Conservation (phyloP, 2,888 invertebrate species). For the Melanophora roralis region DNA sequence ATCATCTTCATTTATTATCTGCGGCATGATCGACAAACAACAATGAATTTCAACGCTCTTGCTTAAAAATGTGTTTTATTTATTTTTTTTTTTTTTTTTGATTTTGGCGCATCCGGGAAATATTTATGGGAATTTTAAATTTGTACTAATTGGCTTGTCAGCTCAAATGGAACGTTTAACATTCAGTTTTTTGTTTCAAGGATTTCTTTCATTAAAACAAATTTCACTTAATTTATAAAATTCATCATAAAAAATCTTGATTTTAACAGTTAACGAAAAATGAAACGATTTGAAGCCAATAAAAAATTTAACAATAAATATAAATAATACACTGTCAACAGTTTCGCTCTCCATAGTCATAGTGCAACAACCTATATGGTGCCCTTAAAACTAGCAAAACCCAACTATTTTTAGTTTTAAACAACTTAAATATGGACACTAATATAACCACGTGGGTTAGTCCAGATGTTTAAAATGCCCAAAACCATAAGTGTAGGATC, state of each 20-base stretch:
- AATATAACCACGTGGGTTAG: too few relatives aligned
- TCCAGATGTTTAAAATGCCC: constrained; percentile 53
- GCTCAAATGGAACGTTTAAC: constrained; percentile 58
- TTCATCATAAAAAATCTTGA: constrained; percentile 26
- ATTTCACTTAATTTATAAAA: constrained; percentile 68
- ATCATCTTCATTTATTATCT: constrained; percentile 36
- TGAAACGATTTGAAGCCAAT: background rate
- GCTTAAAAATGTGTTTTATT: background rate
- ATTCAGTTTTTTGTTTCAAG: constrained; percentile 32
- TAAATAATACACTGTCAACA: background rate
- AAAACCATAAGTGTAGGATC: constrained; percentile 25
- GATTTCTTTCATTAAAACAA: constrained; percentile 62
- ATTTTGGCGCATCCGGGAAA: constrained; percentile 62
- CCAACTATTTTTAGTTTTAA: too few relatives aligned
- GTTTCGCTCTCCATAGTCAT: too few relatives aligned
- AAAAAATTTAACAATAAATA: constrained; percentile 23
- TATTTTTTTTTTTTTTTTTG: background rate
- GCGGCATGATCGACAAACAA: constrained; percentile 22
- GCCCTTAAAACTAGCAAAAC: too few relatives aligned
- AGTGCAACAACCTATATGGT: too few relatives aligned
- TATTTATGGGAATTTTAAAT: constrained; percentile 66
- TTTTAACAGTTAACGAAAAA: too few relatives aligned
- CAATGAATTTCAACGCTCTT: constrained; percentile 25
- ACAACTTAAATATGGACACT: too few relatives aligned
- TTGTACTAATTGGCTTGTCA: constrained; percentile 75